A percentile compares a stretch with the other conserved stretches of the same genome.
Evolutionary conservation across 2,888 invertebrate genomes (phyloP).

Genomic region (Lepidonotus clava): DNA sequence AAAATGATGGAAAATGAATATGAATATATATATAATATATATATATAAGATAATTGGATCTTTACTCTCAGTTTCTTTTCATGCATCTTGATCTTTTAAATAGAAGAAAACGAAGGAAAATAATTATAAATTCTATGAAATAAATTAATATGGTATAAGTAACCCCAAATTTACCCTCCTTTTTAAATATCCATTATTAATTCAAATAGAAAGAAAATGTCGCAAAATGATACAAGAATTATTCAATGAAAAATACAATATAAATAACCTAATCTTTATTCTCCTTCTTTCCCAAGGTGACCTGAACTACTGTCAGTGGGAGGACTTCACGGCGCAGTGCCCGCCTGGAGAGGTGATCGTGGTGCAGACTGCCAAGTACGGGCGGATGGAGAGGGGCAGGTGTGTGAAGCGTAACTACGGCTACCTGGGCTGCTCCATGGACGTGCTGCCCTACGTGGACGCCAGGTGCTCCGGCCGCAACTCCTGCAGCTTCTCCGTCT

Average conservation of each 20-base stretch:
- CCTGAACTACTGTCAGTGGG: conserved; percentile 43
- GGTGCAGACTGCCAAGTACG: conserved; percentile 26
- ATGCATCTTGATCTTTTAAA: too few species aligned
- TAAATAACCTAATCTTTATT: not conserved
- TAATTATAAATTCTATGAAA: not conserved
- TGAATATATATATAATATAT: too few species aligned
- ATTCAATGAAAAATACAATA: not conserved
- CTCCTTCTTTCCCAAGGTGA: not conserved
- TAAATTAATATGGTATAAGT: not conserved
- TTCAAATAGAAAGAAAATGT: not conserved
- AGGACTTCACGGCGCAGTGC: conserved; percentile 34
- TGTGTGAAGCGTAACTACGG: conserved; percentile 45
- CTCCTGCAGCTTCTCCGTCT: conserved; percentile 26
- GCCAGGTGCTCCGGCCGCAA: conserved; percentile 13
- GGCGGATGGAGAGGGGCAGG: conserved; percentile 27
- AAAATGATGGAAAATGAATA: too few species aligned
- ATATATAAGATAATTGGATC: too few species aligned
- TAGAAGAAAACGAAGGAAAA: not conserved
- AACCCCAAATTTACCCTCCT: not conserved
- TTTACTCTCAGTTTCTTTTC: too few species aligned
- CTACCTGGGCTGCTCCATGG: conserved; percentile 45
- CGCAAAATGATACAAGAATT: not conserved
- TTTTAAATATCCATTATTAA: not conserved
- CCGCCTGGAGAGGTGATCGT: conserved; percentile 22
- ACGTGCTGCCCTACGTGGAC: conserved; percentile 45